Percentiles rank a stretch among this genome's conserved stretches.
phyloP scores from a whole-genome alignment of 2,797 vertebrate genomes.

The Poecilia picta region DNA sequence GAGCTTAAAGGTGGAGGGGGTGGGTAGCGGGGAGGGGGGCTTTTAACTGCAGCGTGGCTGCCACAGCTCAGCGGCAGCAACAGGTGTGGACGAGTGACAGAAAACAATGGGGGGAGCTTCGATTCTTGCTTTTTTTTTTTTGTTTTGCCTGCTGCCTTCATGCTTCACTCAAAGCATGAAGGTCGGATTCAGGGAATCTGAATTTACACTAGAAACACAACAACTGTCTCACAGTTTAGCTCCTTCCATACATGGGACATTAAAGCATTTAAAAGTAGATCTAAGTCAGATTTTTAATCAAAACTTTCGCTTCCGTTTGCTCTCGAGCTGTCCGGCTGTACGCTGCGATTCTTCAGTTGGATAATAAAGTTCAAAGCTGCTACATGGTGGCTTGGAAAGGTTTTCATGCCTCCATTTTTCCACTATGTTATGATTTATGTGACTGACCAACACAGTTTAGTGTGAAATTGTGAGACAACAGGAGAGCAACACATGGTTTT shows the following conservation, averaged over 20 bases:
- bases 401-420: background rate
- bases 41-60: conserved; percentile 53
- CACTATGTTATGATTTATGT: background rate
- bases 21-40: conserved; percentile 43
- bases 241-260: background rate
- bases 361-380: background rate
- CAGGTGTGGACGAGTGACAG: conserved; percentile 80
- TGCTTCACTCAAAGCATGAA: background rate
- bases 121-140: conserved; percentile 2
- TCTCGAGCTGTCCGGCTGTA: conserved; percentile 13
- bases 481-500: background rate
- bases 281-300: background rate
- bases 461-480: background rate
- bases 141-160: no score
- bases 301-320: conserved; percentile 6
- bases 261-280: background rate
- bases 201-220: background rate
- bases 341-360: conserved; percentile 3
- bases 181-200: background rate
- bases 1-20: conserved; percentile 53
- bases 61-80: conserved; percentile 68
- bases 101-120: conserved; percentile 61
- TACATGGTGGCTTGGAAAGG: background rate
- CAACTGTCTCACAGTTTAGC: background rate
- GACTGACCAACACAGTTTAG: no score